Evolutionary conservation across 2,797 vertebrate species (phyloP).

Genomic region (Fistularia commersonii): DNA sequence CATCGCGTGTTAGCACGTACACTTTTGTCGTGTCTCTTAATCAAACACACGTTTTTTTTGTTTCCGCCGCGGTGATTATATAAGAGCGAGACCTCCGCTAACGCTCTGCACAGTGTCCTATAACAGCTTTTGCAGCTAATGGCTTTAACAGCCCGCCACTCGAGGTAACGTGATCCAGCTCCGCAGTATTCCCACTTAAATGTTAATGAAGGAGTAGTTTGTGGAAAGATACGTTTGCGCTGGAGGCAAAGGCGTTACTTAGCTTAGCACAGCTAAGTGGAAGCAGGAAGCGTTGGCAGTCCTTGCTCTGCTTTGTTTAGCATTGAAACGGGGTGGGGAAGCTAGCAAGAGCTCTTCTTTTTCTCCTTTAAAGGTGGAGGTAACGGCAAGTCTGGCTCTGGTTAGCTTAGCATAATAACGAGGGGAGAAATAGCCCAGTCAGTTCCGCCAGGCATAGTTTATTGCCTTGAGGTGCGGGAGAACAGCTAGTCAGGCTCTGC

Average conservation of each 20-base stretch:
- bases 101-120: constrained; percentile 32
- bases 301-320: too few relatives aligned
- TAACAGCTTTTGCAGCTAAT: constrained; percentile 50
- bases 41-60: constrained; percentile 22
- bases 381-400: too few relatives aligned
- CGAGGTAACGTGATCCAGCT: constrained; percentile 11
- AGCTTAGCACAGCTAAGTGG: too few relatives aligned
- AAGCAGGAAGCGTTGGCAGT: too few relatives aligned
- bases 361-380: too few relatives aligned
- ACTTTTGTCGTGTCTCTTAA: constrained; percentile 38
- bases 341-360: too few relatives aligned
- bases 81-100: constrained; percentile 32
- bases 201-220: constrained; percentile 9
- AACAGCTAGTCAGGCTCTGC: neutral
- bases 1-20: constrained; percentile 23
- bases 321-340: too few relatives aligned
- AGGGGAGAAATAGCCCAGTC: too few relatives aligned
- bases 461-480: neutral
- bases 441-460: neutral
- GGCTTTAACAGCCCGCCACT: constrained; percentile 46
- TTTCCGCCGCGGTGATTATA: constrained; percentile 24
- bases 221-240: neutral
- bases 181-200: constrained; percentile 13
- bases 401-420: neutral
- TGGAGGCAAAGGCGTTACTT: too few relatives aligned